Base-by-base conservation (phyloP, 2,797 vertebrate genomes). In the Otolemur crassicaudatus region DNA sequence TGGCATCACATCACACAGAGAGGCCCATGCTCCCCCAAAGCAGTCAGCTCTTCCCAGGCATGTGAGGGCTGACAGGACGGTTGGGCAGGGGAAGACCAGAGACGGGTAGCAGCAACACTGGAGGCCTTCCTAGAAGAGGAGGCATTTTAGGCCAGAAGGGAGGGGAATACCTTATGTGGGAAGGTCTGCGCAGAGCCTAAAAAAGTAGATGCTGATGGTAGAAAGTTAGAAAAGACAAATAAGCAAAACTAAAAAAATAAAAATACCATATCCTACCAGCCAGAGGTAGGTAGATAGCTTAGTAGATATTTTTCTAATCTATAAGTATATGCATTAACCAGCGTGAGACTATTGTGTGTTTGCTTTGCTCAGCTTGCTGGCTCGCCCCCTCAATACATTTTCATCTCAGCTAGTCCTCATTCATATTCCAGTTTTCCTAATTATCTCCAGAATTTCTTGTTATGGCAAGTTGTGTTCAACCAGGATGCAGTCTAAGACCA, bases 71-170 rank as follows among this genome's bases (percentile, higher is more conserved):
- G 31, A 22, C 13, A 4, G 10, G 56, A 34, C 4, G 13, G 43
- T 20, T 76, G 79, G n/a, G 31, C 27, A 65, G 31, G n/a, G 63
- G 23, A 22, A 60, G 31, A 43, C 3, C 49, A 13, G 61, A 61
- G 63, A 25, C 29, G 16, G 16, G 75, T 11, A n/a, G 37, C 61
- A 8, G n/a, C 61, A 85, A n/a, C 31, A 72, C 2, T 2, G 7
- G 69, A 94, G 61, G 37, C 49, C 85, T 91, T 89, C 85, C 31
- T 81, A 85, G 53, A 90, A n/a, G 93, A 90, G 20, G 37, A 79
- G 23, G 10, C 34, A 90, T 34, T 61, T 53, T 40, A 40, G 87
- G 43, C 60, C n/a, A 46, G 7, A 83, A 81, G n/a, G 49, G 79
- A 43, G 40, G 31, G 29, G 13, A 72, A 69, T 25, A 29, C 56